Conservation (phyloP, 2,113 vertebrate genomes). For the Alaudala cheleensis region DNA sequence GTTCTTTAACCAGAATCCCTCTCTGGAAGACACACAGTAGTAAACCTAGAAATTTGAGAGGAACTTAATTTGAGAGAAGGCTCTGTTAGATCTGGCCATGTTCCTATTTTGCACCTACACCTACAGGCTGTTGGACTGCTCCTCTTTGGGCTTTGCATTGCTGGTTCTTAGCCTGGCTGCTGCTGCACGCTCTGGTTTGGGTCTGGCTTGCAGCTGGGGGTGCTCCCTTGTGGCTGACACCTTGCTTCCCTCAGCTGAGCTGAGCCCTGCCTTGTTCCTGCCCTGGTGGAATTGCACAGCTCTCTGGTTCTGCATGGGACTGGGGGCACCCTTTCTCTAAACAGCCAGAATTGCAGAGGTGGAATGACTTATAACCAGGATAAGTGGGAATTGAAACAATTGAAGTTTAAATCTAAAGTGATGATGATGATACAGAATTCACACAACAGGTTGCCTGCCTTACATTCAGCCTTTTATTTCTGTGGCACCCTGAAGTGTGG, state of each 20-base stretch:
- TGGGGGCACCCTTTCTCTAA: not conserved
- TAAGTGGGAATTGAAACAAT: conserved; percentile 33
- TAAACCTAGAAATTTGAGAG: not conserved
- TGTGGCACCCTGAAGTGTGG: not conserved
- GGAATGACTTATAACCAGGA: conserved; percentile 1
- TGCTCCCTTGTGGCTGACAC: not conserved
- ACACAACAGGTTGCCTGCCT: not conserved
- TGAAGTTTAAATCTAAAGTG: conserved; percentile 69
- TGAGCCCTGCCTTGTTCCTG: not conserved
- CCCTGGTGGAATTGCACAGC: not conserved
- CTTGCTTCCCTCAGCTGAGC: not conserved
- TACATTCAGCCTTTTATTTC: not conserved
- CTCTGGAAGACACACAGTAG: not conserved
- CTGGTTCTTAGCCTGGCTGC: not conserved
- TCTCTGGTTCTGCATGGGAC: conserved; percentile 45
- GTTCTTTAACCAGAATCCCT: not conserved
- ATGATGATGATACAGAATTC: not conserved
- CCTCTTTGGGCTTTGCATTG: not conserved
- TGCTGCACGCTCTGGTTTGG: not conserved
- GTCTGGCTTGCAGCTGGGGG: not conserved
- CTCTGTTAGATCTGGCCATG: not conserved
- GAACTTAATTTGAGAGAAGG: not conserved
- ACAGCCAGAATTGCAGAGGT: not conserved
- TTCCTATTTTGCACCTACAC: conserved; percentile 61
- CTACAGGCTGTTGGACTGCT: not conserved